Evolutionary conservation across 2,797 vertebrate species (phyloP).

Genomic region (Eulemur coronatus): DNA sequence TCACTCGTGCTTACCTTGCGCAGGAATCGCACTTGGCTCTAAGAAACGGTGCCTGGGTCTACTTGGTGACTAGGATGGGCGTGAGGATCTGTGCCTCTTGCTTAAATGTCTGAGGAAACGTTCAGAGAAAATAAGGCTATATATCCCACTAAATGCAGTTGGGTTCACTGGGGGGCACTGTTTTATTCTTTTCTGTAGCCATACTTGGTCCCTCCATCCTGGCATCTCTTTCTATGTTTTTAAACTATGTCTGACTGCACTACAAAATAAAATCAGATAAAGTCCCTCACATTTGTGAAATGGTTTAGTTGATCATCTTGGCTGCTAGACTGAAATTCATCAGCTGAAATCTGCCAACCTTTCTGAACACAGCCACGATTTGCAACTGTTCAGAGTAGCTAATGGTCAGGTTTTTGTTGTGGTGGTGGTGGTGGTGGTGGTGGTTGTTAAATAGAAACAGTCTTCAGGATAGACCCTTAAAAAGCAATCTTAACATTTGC

Average conservation of each 20-base stretch:
- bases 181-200: conserved; percentile 51
- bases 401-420: neutral
- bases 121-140: conserved; percentile 41
- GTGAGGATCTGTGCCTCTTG: neutral
- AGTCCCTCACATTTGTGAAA: conserved; percentile 53
- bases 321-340: conserved; percentile 48
- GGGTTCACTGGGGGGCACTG: conserved; percentile 16
- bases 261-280: conserved; percentile 70
- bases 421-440: neutral
- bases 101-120: conserved; percentile 29
- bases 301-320: conserved; percentile 64
- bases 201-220: neutral
- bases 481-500: neutral
- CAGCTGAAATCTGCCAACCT: conserved; percentile 57
- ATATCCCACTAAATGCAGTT: conserved; percentile 38
- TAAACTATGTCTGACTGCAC: conserved; percentile 52
- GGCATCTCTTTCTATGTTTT: conserved; percentile 51
- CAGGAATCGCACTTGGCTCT: neutral
- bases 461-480: conserved; percentile 33
- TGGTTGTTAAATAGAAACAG: neutral
- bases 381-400: conserved; percentile 25
- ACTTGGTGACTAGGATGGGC: neutral
- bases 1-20: neutral
- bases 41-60: neutral
- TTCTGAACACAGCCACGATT: conserved; percentile 25